Conservation (phyloP, 2,888 invertebrate genomes). For the Mactromeris polynyma region DNA sequence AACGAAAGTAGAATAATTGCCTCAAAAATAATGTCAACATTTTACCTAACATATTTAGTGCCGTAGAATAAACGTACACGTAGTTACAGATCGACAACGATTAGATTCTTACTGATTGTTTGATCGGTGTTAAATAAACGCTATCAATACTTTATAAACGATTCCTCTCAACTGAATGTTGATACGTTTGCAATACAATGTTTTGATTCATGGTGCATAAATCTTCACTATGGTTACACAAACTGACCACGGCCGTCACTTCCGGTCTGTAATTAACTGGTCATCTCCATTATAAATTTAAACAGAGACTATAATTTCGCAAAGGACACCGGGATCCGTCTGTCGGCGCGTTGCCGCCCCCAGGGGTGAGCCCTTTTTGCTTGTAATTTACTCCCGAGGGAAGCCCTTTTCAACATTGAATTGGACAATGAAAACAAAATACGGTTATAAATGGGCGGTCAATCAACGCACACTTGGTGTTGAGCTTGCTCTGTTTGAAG, state of each 20-base stretch:
- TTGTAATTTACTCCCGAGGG: constrained; percentile 58
- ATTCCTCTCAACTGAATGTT: not conserved
- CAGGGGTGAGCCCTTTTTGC: constrained; percentile 46
- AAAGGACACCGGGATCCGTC: constrained; percentile 40
- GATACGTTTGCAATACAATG: constrained; percentile 1
- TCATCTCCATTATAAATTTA: constrained; percentile 62
- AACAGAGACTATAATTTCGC: constrained; percentile 52
- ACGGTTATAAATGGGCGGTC: constrained; percentile 59
- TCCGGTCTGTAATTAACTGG: constrained; percentile 66
- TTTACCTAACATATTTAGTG: no score
- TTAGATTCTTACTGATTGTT: not conserved
- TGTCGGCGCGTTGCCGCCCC: constrained; percentile 55
- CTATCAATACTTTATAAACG: not conserved
- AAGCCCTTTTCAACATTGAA: constrained; percentile 58
- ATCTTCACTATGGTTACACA: constrained; percentile 57
- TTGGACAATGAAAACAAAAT: constrained; percentile 63
- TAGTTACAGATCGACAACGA: no score
- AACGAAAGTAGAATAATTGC: no score
- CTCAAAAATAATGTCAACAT: no score
- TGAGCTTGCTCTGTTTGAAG: constrained; percentile 19
- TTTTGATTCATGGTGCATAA: constrained; percentile 43
- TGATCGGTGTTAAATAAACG: not conserved
- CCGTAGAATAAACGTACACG: no score
- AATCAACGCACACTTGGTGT: constrained; percentile 56
- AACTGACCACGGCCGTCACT: constrained; percentile 44